Conservation (phyloP, 2,888 invertebrate species). For the Lymantria dispar region DNA sequence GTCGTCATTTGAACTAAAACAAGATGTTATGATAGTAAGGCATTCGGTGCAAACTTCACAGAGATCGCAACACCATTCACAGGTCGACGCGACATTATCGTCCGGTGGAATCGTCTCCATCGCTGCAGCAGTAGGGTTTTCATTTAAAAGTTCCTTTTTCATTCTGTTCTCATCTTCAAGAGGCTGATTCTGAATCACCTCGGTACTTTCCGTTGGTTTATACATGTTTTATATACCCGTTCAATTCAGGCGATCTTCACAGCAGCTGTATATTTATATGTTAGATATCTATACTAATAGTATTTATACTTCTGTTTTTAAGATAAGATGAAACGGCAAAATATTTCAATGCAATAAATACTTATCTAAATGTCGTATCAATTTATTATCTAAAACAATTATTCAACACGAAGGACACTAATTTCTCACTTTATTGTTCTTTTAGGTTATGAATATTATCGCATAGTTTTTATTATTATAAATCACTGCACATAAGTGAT, state of each 20-base stretch:
- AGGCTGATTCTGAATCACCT: background rate
- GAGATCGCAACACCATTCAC: background rate
- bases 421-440: no score
- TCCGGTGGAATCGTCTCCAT: background rate
- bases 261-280: background rate
- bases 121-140: background rate
- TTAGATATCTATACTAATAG: no score
- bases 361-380: no score
- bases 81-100: background rate
- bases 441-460: no score
- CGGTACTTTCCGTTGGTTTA: background rate
- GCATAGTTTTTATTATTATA: no score
- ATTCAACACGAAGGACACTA: no score
- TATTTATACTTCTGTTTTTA: no score
- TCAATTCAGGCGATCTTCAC: background rate
- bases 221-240: background rate
- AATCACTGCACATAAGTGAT: no score
- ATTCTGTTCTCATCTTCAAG: background rate
- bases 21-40: background rate
- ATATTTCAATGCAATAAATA: no score
- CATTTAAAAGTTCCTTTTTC: background rate
- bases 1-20: background rate
- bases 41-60: background rate
- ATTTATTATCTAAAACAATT: no score
- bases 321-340: no score